Base-by-base conservation (phyloP, 2,113 vertebrate species). In the Phylloscopus whistleri region DNA sequence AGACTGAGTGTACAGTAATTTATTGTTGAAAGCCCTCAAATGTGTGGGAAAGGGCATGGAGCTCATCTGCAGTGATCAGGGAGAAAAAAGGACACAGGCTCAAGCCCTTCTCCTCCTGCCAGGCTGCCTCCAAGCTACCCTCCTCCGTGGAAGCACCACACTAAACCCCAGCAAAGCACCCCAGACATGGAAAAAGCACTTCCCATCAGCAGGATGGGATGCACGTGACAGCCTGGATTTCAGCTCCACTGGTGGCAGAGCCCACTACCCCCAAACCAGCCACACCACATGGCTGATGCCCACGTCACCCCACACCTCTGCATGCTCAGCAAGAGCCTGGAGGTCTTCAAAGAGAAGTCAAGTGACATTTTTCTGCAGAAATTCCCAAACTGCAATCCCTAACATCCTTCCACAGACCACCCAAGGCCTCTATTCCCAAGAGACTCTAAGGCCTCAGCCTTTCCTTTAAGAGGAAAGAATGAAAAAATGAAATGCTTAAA, bases 11-110 rank as follows among this genome's bases (percentile, higher is more conserved):
- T 70, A 63, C 76, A 89, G 68, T 70, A 81, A 87, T 92, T 94
- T 89, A 84, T 60, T 91, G 89, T 15, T 84, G 69, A 94, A 81
- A 92, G 89, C 37, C 60, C 89, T 87, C 59, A 89, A 78, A 90
- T 84, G 81, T 95, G 93, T 96, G 95, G 93, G 93, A 96, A 95
- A 97, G 89, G 81, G 73, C 93, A 93, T 0, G 0, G 52, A 94
- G 56, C 0, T 0, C 83, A 93, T 86, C 89, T 94, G 60, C 64
- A 90, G 49, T 0, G 0, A 58, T 31, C 13, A 3, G 1, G 33
- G 60, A 85, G 64, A 31, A 51, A 85, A 55, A 72, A 48, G 27
- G 27, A 75, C 44, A 31, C 0, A 1, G 39, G 16, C 35, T 21
- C 80, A 48, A 89, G 44, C 15, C 21, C 16, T 70, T 53, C 51